phyloP scores from a whole-genome alignment of 1,140 invertebrate species.

The Carcinoscorpius rotundicauda region DNA sequence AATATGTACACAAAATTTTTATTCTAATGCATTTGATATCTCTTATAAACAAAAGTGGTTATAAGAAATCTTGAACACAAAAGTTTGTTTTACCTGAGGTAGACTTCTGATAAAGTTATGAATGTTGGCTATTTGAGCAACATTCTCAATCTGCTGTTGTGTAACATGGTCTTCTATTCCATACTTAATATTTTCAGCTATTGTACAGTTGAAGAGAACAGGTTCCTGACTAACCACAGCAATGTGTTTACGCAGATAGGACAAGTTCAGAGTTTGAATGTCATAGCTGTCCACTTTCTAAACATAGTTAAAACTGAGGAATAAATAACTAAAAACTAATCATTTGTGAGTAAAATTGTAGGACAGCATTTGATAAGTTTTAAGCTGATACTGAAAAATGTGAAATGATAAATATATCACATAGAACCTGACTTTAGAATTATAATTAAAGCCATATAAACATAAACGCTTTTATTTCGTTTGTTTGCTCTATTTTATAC shows the following conservation, averaged over 20 bases:
- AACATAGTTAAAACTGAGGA: neutral
- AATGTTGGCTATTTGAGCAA: conserved; percentile 35
- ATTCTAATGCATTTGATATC: too few species aligned
- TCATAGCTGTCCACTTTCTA: conserved; percentile 35
- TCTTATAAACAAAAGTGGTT: conserved; percentile 38
- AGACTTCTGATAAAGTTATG: conserved; percentile 35
- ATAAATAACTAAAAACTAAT: too few species aligned
- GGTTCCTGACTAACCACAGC: conserved; percentile 71
- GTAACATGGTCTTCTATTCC: conserved; percentile 40
- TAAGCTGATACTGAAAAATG: too few species aligned
- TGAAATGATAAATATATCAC: too few species aligned
- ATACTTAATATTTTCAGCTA: conserved; percentile 78
- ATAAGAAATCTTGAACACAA: conserved; percentile 37
- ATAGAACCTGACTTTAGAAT: too few species aligned
- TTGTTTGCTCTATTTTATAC: too few species aligned
- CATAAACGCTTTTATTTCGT: too few species aligned
- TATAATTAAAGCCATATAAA: too few species aligned
- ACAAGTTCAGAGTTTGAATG: conserved; percentile 37
- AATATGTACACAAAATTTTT: too few species aligned
- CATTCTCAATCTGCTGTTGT: conserved; percentile 31
- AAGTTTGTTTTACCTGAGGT: conserved; percentile 36
- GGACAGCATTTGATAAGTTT: too few species aligned
- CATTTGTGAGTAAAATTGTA: too few species aligned
- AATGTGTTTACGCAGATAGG: conserved; percentile 46
- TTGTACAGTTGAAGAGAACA: conserved; percentile 71